Percentiles rank a stretch among this genome's conserved stretches.
phyloP scores from a whole-genome alignment of 1,140 invertebrate species.

The Leptoteleia sp. region DNA sequence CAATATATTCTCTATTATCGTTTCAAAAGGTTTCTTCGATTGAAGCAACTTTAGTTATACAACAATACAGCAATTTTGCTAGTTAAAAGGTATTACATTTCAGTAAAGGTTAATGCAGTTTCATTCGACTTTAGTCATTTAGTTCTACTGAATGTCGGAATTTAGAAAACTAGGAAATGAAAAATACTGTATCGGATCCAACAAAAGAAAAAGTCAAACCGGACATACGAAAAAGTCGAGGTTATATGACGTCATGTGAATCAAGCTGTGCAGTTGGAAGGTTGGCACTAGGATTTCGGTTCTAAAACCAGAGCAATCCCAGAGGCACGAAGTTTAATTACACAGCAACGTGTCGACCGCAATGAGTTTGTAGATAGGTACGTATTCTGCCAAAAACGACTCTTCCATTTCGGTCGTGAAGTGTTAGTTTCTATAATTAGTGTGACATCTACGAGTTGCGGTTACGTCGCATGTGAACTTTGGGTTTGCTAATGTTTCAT shows the following conservation, averaged over 20 bases:
- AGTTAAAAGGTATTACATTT: neutral
- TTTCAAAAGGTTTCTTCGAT: neutral
- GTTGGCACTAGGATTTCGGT: slow-evolving; percentile 64
- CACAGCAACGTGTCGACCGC: slow-evolving; percentile 68
- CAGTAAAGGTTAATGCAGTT: neutral
- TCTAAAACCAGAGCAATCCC: slow-evolving; percentile 67
- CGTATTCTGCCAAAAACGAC: slow-evolving; percentile 67
- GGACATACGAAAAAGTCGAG: slow-evolving; percentile 5
- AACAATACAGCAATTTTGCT: neutral
- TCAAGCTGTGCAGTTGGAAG: slow-evolving; percentile 48
- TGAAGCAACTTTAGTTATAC: neutral
- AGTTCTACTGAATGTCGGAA: too few relatives aligned
- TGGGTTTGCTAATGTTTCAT: slow-evolving; percentile 55
- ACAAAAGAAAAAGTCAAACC: slow-evolving; percentile 1
- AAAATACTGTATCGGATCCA: slow-evolving; percentile 4
- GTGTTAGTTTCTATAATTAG: slow-evolving; percentile 66
- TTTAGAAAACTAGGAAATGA: neutral
- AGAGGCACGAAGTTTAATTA: slow-evolving; percentile 71
- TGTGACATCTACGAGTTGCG: slow-evolving; percentile 57
- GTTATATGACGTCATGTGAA: slow-evolving; percentile 51
- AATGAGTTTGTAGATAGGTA: slow-evolving; percentile 67
- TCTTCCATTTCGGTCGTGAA: slow-evolving; percentile 62
- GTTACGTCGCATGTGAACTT: slow-evolving; percentile 57
- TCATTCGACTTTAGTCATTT: too few relatives aligned
- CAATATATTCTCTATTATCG: too few relatives aligned